phyloP scores from a whole-genome alignment of 2,888 invertebrate genomes.

The Tipula lateralis region DNA sequence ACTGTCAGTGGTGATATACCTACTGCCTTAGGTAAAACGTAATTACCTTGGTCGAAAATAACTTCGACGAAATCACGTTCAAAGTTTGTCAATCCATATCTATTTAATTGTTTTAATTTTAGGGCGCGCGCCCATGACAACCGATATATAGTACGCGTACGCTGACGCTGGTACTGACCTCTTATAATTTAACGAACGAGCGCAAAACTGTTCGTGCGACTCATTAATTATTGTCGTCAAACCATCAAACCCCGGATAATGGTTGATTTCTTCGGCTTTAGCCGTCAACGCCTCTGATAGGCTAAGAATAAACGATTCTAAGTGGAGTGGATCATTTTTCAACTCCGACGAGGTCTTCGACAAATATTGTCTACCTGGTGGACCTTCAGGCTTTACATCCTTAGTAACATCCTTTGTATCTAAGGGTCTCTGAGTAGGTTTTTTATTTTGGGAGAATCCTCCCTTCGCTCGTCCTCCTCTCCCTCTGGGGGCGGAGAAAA shows the following conservation, averaged over 20 bases:
- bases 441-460: no score
- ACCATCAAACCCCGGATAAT: background rate
- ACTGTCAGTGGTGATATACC: no score
- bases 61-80: slow-evolving; percentile 33
- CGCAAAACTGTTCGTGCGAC: background rate
- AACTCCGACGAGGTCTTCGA: background rate
- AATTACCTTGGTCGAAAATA: background rate
- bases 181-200: background rate
- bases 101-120: background rate
- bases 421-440: no score
- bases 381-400: background rate
- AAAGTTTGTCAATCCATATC: background rate
- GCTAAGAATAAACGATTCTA: background rate
- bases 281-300: background rate
- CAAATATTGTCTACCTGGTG: background rate
- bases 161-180: background rate
- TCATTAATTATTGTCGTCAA: background rate
- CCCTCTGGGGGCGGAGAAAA: background rate
- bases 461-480: background rate
- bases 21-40: no score
- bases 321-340: background rate
- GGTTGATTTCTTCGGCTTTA: background rate
- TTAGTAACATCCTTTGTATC: background rate
- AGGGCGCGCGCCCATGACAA: background rate
- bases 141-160: slow-evolving; percentile 2